A percentile compares a stretch with the other conserved stretches of the same genome.
These are phyloP conservation scores for Lordiphosa stackelbergi DNA, from an alignment of 1,140 invertebrate genomes.

Conservation along the genomic window DNA sequence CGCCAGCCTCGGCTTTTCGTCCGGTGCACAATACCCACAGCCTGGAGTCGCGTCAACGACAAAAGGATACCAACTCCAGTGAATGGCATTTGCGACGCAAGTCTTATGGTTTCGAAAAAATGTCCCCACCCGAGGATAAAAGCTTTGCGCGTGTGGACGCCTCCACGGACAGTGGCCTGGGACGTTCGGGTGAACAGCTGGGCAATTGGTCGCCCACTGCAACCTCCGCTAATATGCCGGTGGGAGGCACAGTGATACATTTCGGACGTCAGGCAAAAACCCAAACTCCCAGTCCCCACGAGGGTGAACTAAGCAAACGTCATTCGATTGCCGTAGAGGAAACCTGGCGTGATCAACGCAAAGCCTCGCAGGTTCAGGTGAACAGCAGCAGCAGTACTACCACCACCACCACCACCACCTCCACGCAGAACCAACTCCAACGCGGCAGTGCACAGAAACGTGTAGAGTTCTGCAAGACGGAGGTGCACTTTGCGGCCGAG, in stretches of 20 bases:
- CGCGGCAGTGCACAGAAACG: constrained; percentile 79
- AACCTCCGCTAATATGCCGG: constrained; percentile 5
- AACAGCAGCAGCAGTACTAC: constrained; percentile 66
- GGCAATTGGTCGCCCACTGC: constrained; percentile 77
- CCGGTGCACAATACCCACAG: constrained; percentile 79
- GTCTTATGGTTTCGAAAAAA: constrained; percentile 86
- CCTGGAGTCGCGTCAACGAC: constrained; percentile 78
- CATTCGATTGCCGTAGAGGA: constrained; percentile 81
- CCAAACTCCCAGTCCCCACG: constrained; percentile 21
- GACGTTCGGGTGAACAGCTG: constrained; percentile 82
- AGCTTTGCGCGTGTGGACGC: constrained; percentile 80
- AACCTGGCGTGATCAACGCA: constrained; percentile 78
- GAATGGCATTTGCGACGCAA: constrained; percentile 85
- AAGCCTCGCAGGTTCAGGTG: constrained; percentile 72
- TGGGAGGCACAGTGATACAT: constrained; percentile 61
- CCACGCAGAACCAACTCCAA: constrained; percentile 22
- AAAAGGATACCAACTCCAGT: constrained; percentile 77
- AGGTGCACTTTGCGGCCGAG: constrained; percentile 90
- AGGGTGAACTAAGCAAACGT: constrained; percentile 77
- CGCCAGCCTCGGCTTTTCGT: constrained; percentile 43
- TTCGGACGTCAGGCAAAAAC: constrained; percentile 38
- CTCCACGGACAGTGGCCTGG: constrained; percentile 85
- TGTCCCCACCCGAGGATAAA: constrained; percentile 78
- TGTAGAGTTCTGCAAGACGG: constrained; percentile 91
- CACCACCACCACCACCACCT: constrained; percentile 46